These are phyloP conservation scores for Triplophysa bombifrons DNA, from an alignment of 2,797 vertebrate species.

Conservation along the genomic window DNA sequence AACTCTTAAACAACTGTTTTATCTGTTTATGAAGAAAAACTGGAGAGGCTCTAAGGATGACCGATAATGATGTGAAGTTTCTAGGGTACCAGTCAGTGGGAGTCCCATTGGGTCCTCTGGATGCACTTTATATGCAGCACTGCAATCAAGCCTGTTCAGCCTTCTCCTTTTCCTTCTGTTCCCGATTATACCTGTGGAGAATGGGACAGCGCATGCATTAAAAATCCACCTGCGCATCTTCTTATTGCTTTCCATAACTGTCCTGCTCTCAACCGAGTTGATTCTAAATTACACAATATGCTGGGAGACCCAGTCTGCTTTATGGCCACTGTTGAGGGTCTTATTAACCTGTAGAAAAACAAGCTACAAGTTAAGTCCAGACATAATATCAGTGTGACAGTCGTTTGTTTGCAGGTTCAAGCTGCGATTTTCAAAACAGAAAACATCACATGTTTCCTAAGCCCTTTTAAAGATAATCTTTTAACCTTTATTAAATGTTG, in stretches of 20 bases:
- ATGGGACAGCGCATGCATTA: not conserved
- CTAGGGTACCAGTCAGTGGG: constrained; percentile 45
- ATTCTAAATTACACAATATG: constrained; percentile 1
- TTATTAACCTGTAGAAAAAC: constrained; percentile 1
- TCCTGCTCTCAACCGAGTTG: not conserved
- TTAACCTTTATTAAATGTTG: no score
- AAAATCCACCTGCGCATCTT: not conserved
- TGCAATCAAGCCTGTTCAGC: constrained; percentile 65
- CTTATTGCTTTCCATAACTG: not conserved
- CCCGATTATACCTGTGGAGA: constrained; percentile 79
- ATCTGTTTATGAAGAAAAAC: constrained; percentile 57
- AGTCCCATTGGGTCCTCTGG: constrained; percentile 66
- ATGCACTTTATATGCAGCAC: constrained; percentile 30
- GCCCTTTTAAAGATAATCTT: no score
- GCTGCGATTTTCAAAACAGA: no score
- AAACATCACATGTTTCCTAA: no score
- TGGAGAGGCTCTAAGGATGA: constrained; percentile 41
- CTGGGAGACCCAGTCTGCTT: not conserved
- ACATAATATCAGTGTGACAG: not conserved
- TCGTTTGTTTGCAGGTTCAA: not conserved
- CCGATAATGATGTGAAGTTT: constrained; percentile 58
- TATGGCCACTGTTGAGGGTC: not conserved
- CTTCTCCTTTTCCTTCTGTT: constrained; percentile 76
- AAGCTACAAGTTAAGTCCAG: not conserved
- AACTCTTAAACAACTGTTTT: constrained; percentile 59